These are phyloP conservation scores for Mesochorus sp. DNA, from an alignment of 2,888 invertebrate species.

Conservation along the genomic window DNA sequence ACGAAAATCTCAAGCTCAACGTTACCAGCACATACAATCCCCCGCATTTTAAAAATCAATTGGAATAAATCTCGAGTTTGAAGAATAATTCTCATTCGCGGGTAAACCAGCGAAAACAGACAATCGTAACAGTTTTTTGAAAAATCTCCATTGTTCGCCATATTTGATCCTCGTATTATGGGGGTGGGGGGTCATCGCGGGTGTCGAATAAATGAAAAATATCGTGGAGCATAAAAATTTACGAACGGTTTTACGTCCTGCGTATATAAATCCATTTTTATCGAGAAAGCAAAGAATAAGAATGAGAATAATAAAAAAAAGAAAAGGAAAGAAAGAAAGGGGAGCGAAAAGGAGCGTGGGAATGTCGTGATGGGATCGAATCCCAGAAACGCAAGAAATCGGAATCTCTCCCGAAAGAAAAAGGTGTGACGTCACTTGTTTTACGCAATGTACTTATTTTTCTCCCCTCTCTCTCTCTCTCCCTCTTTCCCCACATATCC, in stretches of 20 bases:
- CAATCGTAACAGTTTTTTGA: background rate
- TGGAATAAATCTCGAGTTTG: too few relatives aligned
- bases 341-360: slow-evolving; percentile 20
- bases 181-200: background rate
- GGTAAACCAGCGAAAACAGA: background rate
- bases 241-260: slow-evolving; percentile 20
- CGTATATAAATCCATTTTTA: slow-evolving; percentile 20
- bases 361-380: too few relatives aligned
- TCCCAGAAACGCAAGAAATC: background rate
- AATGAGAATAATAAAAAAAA: background rate
- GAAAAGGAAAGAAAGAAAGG: background rate
- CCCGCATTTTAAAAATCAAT: too few relatives aligned
- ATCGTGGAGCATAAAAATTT: slow-evolving; percentile 14
- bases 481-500: background rate
- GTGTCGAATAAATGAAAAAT: background rate
- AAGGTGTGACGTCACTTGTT: slow-evolving; percentile 76
- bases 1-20: too few relatives aligned
- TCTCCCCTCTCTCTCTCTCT: slow-evolving; percentile 7
- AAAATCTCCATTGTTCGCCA: slow-evolving; percentile 7
- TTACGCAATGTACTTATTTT: slow-evolving; percentile 64
- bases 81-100: too few relatives aligned
- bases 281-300: background rate
- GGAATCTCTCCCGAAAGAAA: too few relatives aligned
- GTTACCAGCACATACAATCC: too few relatives aligned
- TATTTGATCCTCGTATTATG: background rate